Conservation (phyloP, 2,888 invertebrate species). For the Epinotia ramella region DNA sequence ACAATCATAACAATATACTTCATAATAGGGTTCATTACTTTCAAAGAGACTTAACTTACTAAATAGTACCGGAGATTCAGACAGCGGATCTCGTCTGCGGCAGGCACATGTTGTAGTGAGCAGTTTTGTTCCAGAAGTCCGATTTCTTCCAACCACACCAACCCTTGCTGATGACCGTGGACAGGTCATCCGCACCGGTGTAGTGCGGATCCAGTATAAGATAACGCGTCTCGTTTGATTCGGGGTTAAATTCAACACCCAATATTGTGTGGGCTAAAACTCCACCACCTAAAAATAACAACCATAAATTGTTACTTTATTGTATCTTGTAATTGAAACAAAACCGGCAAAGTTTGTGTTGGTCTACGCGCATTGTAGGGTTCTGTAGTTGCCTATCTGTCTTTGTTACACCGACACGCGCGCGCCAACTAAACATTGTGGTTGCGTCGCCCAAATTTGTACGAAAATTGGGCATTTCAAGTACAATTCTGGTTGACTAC, state of each 20-base stretch:
- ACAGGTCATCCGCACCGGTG: conserved; percentile 94
- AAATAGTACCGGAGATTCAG: conserved; percentile 51
- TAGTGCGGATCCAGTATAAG: conserved; percentile 99
- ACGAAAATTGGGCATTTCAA: not conserved
- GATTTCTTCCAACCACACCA: conserved; percentile 99
- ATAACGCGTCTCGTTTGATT: conserved; percentile 93
- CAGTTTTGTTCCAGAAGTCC: conserved; percentile 97
- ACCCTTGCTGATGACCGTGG: conserved; percentile 91
- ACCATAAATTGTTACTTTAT: not conserved
- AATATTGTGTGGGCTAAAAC: conserved; percentile 99
- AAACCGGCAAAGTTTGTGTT: no score
- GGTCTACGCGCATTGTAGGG: no score
- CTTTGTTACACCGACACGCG: no score
- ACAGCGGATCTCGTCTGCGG: conserved; percentile 87
- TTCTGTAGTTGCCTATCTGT: no score
- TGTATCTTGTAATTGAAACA: not conserved
- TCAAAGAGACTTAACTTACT: conserved; percentile 23
- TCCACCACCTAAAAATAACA: conserved; percentile 91
- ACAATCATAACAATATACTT: conserved; percentile 17
- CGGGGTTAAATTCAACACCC: conserved; percentile 94
- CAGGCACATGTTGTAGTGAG: conserved; percentile 98
- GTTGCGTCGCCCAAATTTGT: no score
- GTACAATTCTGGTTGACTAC: not conserved
- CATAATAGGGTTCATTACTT: conserved; percentile 15
- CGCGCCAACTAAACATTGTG: no score